Conservation (phyloP, 1,140 invertebrate species). For the Dendroctonus ponderosae region DNA sequence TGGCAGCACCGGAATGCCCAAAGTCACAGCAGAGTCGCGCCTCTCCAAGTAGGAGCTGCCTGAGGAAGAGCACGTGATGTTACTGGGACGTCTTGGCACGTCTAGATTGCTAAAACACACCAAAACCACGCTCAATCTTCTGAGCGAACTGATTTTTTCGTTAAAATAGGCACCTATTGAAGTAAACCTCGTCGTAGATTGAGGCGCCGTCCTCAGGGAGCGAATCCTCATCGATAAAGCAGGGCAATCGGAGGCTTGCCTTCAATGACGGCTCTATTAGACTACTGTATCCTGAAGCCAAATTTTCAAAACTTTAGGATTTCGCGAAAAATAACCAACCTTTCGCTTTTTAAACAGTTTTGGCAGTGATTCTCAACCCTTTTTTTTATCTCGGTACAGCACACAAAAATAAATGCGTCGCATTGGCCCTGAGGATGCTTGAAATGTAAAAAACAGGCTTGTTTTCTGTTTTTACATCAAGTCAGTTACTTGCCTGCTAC, state of each 20-base stretch:
- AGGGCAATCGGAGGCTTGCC: conserved; percentile 45
- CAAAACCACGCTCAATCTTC: not conserved
- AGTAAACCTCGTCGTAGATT: conserved; percentile 46
- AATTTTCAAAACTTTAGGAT: not conserved
- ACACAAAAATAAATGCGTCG: no score
- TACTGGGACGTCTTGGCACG: conserved; percentile 64
- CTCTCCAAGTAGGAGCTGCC: conserved; percentile 77
- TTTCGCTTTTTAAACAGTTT: no score
- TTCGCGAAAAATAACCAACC: not conserved
- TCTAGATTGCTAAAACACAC: conserved; percentile 44
- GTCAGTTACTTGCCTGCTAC: conserved; percentile 57
- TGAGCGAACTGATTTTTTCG: not conserved
- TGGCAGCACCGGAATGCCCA: conserved; percentile 58
- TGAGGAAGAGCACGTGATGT: conserved; percentile 77
- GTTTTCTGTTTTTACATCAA: no score
- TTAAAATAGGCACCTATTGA: conserved; percentile 40
- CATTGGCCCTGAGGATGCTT: no score
- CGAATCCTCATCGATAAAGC: conserved; percentile 47
- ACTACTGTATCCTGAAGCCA: conserved; percentile 59
- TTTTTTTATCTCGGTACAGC: no score
- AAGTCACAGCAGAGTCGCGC: conserved; percentile 70
- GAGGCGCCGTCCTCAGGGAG: conserved; percentile 43
- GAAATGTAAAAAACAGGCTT: no score
- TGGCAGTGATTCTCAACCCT: no score
- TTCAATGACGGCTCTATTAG: conserved; percentile 62